Evolutionary conservation across 1,140 invertebrate species (phyloP).

Genomic region (Drosophila dunni): DNA sequence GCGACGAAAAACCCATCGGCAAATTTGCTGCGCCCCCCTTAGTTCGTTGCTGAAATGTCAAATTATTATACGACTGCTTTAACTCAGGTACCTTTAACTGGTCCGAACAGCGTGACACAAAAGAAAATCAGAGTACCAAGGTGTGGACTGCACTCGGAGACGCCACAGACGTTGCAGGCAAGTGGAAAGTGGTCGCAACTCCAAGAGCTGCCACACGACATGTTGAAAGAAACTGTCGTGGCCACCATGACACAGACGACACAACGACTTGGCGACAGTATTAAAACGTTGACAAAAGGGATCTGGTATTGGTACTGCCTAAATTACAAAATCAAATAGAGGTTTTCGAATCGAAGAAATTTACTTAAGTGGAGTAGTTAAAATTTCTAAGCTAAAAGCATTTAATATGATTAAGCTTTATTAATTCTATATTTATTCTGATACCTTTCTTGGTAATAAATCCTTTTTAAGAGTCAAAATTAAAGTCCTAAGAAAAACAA

Average conservation of each 20-base stretch:
- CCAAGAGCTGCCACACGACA: conserved; percentile 14
- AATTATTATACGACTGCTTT: conserved; percentile 3
- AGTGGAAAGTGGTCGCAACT: conserved; percentile 54
- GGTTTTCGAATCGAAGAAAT: too few species aligned
- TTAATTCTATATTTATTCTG: too few species aligned
- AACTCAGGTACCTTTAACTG: conserved; percentile 40
- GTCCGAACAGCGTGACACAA: conserved; percentile 68
- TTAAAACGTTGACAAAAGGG: conserved; percentile 6
- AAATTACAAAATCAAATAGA: not conserved
- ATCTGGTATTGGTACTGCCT: not conserved
- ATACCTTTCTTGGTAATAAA: too few species aligned
- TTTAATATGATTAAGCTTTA: too few species aligned
- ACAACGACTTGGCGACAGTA: conserved; percentile 10
- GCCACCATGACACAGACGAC: conserved; percentile 26
- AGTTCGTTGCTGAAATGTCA: conserved; percentile 22
- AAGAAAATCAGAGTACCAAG: conserved; percentile 56
- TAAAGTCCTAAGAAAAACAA: too few species aligned
- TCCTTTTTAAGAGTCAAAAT: too few species aligned
- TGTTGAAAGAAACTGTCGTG: conserved; percentile 43
- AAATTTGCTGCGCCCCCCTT: not conserved
- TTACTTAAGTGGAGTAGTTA: too few species aligned
- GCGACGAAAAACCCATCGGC: conserved; percentile 29
- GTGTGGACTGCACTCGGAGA: conserved; percentile 37
- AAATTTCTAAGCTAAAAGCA: too few species aligned
- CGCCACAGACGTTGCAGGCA: conserved; percentile 57